Base-by-base conservation (phyloP, 2,888 invertebrate genomes). In the Tyria jacobaeae region DNA sequence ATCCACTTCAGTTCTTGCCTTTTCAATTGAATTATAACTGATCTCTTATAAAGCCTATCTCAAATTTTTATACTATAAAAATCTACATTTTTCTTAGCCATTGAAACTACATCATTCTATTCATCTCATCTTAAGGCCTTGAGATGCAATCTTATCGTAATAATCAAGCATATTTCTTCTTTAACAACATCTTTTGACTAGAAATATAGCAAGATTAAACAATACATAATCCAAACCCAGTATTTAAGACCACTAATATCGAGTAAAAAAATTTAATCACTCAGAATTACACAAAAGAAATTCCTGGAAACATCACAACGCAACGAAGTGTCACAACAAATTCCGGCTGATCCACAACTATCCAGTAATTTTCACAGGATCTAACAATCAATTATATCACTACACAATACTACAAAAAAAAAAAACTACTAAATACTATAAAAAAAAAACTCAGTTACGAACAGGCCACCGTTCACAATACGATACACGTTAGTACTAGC, bases 391-490 rank as follows among this genome's bases (percentile, higher is more conserved):
- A 14, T 27, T 27, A 39, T 1, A 15, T 57, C 49, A 57, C 57
- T 39, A 14, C 49, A 24, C 48, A 35, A 47, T 21, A 24, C n/a
- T 21, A 56, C 6, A 25, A 35, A 25, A 35, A n/a, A 35, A n/a
- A 56, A 25, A n/a, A n/a, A 57, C 57, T 39, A 14, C 49, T n/a
- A 35, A 35, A 47, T 21, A 24, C n/a, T 21, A 56, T 10, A 25
- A 35, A 25, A 35, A n/a, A 35, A n/a, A 56, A 25, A n/a, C 10
- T 21, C 34, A 44, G 44, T 31, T 14, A n/a, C n/a, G n/a, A n/a
- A 12, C 12, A 15, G 24, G 37, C 21, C 14, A 47, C 44, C 44
- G 35, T 7, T 10, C 51, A 47, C 44, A 21, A 47, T 44, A 52
- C 24, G 52, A 35, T 17, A 5, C 25, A 25, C 34, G 24, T 0